Evolutionary conservation across 1,140 invertebrate species (phyloP).

Genomic region (Aradophagus sp.): DNA sequence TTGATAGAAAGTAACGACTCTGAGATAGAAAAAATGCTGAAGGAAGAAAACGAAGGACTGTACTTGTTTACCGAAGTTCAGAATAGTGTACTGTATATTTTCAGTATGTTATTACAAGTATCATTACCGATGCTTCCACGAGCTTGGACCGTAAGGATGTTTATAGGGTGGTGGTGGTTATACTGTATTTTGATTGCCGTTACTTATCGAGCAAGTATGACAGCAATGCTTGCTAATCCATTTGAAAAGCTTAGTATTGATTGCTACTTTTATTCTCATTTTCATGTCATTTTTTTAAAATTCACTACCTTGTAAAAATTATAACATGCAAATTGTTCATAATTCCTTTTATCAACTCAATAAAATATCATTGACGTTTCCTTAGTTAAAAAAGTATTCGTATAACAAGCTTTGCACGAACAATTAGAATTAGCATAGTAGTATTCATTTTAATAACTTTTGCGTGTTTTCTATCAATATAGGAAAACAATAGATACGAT

Average conservation of each 20-base stretch:
- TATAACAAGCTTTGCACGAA: too few relatives aligned
- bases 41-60: conserved; percentile 69
- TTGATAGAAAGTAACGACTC: conserved; percentile 6
- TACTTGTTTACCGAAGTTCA: conserved; percentile 82
- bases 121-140: conserved; percentile 83
- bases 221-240: conserved; percentile 86
- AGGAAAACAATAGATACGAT: conserved; percentile 77
- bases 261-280: conserved; percentile 8
- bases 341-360: neutral
- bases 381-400: too few relatives aligned
- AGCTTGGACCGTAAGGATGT: conserved; percentile 84
- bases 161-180: conserved; percentile 90
- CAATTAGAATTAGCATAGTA: too few relatives aligned
- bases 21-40: conserved; percentile 33
- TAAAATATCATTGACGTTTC: too few relatives aligned
- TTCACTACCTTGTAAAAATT: neutral
- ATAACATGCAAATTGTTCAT: too few relatives aligned
- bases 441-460: conserved; percentile 24
- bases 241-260: conserved; percentile 76
- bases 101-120: conserved; percentile 85
- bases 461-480: conserved; percentile 2
- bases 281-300: conserved; percentile 11
- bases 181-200: conserved; percentile 86
- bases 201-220: conserved; percentile 87
- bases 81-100: conserved; percentile 85